Conservation (phyloP, 30 jellyfish, hydroid and myxozoan genomes). For the Cassiopea xamachana region DNA sequence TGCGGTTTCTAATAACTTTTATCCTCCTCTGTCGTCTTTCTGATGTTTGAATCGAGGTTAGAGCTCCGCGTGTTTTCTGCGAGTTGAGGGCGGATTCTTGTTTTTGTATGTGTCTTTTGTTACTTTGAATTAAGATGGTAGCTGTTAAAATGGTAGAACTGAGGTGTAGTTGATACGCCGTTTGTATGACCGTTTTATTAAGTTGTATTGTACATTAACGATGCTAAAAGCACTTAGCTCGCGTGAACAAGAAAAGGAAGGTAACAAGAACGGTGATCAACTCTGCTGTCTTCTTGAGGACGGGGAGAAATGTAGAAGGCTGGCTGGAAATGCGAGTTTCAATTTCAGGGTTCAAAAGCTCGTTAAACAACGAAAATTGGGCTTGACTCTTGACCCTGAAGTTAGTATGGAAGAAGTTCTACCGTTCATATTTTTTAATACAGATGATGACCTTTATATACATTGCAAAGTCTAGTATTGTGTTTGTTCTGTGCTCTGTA, state of each 20-base stretch:
- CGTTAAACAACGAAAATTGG: constrained; percentile 90
- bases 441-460: not conserved
- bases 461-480: no score
- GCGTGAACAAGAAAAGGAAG: constrained; percentile 74
- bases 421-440: not conserved
- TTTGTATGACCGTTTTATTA: no score
- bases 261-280: constrained; percentile 74
- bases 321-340: constrained; percentile 98
- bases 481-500: no score
- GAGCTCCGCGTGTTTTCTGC: not conserved
- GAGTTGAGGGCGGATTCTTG: not conserved
- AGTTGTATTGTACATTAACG: not conserved
- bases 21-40: not conserved
- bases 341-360: constrained; percentile 95
- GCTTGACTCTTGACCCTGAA: constrained; percentile 80
- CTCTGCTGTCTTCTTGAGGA: constrained; percentile 91
- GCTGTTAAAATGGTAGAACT: constrained; percentile 47
- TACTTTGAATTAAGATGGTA: constrained; percentile 49
- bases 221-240: constrained; percentile 57
- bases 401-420: constrained; percentile 64
- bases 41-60: not conserved
- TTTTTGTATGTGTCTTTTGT: constrained; percentile 23
- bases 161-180: not conserved
- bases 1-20: no score
- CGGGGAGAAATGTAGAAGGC: constrained; percentile 85